Percentiles rank a stretch among this genome's conserved stretches.
These are phyloP conservation scores for Xanthorhoe designata DNA, from an alignment of 2,888 invertebrate genomes.

Conservation along the genomic window DNA sequence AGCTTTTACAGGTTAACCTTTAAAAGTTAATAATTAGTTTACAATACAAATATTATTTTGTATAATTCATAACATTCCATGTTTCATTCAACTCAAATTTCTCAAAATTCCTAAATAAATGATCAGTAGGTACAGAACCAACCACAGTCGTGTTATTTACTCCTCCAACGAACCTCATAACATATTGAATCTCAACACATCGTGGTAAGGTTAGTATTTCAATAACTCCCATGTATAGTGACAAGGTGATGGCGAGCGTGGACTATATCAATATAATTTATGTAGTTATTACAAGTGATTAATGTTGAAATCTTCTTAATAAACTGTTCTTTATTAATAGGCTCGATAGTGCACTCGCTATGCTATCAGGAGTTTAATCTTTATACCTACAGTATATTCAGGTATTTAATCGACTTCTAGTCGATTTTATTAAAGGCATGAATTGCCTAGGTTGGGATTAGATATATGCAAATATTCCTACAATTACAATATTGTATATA, in stretches of 20 bases:
- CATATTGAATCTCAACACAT: background rate
- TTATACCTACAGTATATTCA: constrained; percentile 12
- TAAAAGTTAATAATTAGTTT: too few relatives aligned
- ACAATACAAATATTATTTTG: too few relatives aligned
- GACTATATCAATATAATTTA: constrained; percentile 81
- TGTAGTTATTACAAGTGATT: constrained; percentile 77
- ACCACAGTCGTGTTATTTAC: too few relatives aligned
- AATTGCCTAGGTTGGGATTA: background rate
- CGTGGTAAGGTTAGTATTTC: constrained; percentile 7
- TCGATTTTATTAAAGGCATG: background rate
- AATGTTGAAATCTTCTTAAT: constrained; percentile 74
- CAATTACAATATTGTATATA: background rate
- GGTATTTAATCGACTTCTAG: background rate
- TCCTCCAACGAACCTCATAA: too few relatives aligned
- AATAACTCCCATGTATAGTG: background rate
- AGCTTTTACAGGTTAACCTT: too few relatives aligned
- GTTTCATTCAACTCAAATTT: too few relatives aligned
- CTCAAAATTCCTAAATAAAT: too few relatives aligned
- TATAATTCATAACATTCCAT: too few relatives aligned
- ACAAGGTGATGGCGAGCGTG: constrained; percentile 51
- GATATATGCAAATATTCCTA: background rate
- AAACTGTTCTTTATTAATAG: constrained; percentile 47
- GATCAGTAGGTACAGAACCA: too few relatives aligned
- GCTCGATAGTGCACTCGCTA: constrained; percentile 35
- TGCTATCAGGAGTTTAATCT: constrained; percentile 17